Percentiles rank a stretch among this genome's conserved stretches.
Evolutionary conservation across 2,888 invertebrate genomes (phyloP).

Genomic region (Rhyacophila evoluta): DNA sequence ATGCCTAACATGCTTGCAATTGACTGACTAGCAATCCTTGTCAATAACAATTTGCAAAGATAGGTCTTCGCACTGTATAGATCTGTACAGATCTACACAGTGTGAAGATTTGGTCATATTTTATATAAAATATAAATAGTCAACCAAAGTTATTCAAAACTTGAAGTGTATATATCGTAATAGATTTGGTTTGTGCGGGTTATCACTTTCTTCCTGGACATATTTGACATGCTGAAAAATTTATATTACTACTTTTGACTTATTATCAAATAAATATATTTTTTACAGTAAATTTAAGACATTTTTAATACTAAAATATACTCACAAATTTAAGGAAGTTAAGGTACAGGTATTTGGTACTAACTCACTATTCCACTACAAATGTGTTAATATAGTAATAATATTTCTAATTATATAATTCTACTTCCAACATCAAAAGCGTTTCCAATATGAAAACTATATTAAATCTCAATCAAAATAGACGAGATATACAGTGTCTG

Average conservation of each 20-base stretch:
- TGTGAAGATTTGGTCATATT: too few relatives aligned
- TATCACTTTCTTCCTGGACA: too few relatives aligned
- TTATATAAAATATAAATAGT: too few relatives aligned
- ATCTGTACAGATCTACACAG: too few relatives aligned
- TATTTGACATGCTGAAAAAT: neutral
- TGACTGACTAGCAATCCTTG: too few relatives aligned
- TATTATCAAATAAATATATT: constrained; percentile 26
- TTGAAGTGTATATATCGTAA: too few relatives aligned
- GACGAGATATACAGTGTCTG: neutral
- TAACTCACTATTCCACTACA: constrained; percentile 30
- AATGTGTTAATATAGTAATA: constrained; percentile 15
- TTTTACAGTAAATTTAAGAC: constrained; percentile 30
- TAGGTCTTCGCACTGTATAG: too few relatives aligned
- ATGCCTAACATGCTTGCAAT: too few relatives aligned
- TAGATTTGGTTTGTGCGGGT: too few relatives aligned
- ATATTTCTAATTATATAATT: constrained; percentile 39
- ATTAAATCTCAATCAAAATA: constrained; percentile 42
- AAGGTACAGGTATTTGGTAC: constrained; percentile 41
- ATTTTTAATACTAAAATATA: constrained; percentile 29
- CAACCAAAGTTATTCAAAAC: too few relatives aligned
- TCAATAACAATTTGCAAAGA: too few relatives aligned
- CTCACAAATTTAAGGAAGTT: constrained; percentile 30
- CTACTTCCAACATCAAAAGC: constrained; percentile 44
- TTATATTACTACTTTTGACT: neutral
- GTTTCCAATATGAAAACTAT: constrained; percentile 55